A percentile compares a stretch with the other conserved stretches of the same genome.
Conservation (phyloP, 2,113 vertebrate species). For the Triplophysa tibetana region DNA sequence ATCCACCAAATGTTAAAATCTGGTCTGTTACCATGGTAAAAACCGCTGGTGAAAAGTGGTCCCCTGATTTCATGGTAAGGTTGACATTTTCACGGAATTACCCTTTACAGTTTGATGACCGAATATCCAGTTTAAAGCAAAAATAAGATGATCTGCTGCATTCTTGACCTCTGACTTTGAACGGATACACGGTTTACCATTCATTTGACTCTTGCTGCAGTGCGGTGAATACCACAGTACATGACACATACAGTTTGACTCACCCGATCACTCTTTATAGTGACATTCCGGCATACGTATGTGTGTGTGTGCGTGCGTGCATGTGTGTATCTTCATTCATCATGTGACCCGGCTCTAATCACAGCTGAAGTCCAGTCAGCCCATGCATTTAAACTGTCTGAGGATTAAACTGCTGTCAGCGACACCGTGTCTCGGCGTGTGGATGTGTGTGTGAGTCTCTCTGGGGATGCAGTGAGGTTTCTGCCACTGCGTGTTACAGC, state of each 20-base stretch:
- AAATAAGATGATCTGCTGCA: neutral
- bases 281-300: slow-evolving; percentile 13
- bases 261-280: slow-evolving; percentile 26
- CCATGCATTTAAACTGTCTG: slow-evolving; percentile 59
- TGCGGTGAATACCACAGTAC: slow-evolving; percentile 1
- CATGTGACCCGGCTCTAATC: slow-evolving; percentile 62
- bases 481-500: slow-evolving; percentile 75
- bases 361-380: slow-evolving; percentile 57
- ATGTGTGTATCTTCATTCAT: slow-evolving; percentile 30
- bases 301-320: slow-evolving; percentile 15
- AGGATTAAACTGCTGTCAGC: slow-evolving; percentile 64
- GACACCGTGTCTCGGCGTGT: slow-evolving; percentile 39
- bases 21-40: too few relatives aligned
- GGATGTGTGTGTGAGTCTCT: slow-evolving; percentile 54
- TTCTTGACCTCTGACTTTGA: slow-evolving; percentile 10
- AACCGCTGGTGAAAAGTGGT: too few relatives aligned
- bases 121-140: neutral
- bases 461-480: slow-evolving; percentile 71
- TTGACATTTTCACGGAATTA: too few relatives aligned
- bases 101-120: too few relatives aligned
- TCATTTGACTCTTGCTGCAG: slow-evolving; percentile 3
- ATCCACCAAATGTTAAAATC: too few relatives aligned
- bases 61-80: too few relatives aligned
- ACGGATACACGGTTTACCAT: neutral
- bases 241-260: slow-evolving; percentile 24